phyloP scores from a whole-genome alignment of 2,888 invertebrate species.

The Polyommatus iphigenia region DNA sequence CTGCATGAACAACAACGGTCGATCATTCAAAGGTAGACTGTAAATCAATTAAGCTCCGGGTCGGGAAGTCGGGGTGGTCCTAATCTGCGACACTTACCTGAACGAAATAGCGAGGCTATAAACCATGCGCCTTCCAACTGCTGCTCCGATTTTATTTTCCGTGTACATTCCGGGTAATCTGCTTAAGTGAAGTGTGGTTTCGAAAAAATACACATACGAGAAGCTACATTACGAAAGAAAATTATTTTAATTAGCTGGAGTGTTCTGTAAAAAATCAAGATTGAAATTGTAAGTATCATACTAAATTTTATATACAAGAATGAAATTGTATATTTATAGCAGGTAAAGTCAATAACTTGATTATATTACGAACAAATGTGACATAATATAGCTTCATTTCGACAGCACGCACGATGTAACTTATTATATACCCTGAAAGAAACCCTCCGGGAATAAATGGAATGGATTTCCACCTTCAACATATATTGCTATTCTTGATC shows the following conservation, averaged over 20 bases:
- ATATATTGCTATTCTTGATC: too few relatives aligned
- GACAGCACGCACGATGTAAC: not conserved
- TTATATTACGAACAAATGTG: not conserved
- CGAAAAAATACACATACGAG: not conserved
- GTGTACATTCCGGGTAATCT: not conserved
- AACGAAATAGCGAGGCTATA: slow-evolving; percentile 15
- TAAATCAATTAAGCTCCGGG: not conserved
- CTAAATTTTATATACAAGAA: not conserved
- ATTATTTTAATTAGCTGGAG: not conserved
- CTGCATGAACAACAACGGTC: not conserved
- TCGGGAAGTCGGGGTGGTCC: not conserved
- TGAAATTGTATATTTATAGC: not conserved
- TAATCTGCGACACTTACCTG: slow-evolving; percentile 20
- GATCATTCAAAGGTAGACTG: not conserved
- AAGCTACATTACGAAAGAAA: not conserved
- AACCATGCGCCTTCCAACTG: not conserved
- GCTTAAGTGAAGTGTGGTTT: not conserved
- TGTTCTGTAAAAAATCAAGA: not conserved
- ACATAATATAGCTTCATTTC: not conserved
- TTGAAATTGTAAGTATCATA: not conserved
- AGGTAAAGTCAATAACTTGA: not conserved
- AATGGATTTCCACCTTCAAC: not conserved
- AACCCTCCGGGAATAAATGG: not conserved
- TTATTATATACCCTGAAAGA: not conserved
- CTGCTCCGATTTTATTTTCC: not conserved